Base-by-base conservation (phyloP, 2,888 invertebrate genomes). In the Trachelus troglodyta region DNA sequence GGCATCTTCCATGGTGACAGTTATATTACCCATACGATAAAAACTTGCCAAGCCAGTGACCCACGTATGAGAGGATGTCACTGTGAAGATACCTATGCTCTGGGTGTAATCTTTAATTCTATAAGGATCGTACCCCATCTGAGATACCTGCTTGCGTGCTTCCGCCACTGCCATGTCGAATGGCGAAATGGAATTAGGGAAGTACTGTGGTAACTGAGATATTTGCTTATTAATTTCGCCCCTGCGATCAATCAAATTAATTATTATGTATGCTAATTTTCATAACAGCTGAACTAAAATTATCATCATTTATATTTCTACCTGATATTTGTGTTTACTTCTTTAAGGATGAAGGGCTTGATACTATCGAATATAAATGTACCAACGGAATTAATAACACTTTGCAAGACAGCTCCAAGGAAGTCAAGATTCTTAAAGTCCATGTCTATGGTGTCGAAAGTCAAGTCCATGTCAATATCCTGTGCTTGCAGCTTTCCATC, bases 151-250 rank as follows among this genome's bases (percentile, higher is more conserved):
- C 84, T 95, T 95, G 12, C 97, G 93, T 0, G 94, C 94, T 87
- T 96, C 95, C 0, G 96, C 94, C 69, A 98, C 94, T 3, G 96
- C 94, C 94, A 96, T 96, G 88, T 98, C 97, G 79, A 97, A 92
- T 0, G 97, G 97, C 23, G 97, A 95, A 85, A 97, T 96, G 0
- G 97, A 97, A 89, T 97, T 97, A 0, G 97, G 96, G 86, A 97
- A 95, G 79, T 94, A 94, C 86, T 96, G 95, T 23, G 96, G 94
- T 23, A 96, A 88, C 84, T 95, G 94, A 31, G 94, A 94, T 35
- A 97, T 93, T 89, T 96, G 94, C 23, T 94, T 93, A 89, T 97
- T 96, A 1, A 97, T 94, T 89, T 95, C 95, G 1, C 92, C 93
- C 83, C 96, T 94, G 77, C 37, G 85, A 86, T 75, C 74, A 73